Evolutionary conservation across 2,888 invertebrate genomes (phyloP).

Genomic region (Drosophila histrio): DNA sequence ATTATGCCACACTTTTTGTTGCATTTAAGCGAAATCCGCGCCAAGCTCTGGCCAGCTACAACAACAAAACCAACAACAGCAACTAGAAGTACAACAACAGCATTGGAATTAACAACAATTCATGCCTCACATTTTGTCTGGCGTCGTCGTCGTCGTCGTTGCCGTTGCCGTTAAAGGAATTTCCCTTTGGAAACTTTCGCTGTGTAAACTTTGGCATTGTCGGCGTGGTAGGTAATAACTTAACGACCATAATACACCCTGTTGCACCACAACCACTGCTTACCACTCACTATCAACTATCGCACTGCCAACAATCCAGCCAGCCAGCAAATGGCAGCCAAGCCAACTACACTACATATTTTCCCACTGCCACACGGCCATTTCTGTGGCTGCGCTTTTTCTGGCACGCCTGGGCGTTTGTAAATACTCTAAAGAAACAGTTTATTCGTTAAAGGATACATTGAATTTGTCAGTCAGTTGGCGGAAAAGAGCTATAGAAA

Average conservation of each 20-base stretch:
- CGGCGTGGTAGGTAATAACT: slow-evolving; percentile 70
- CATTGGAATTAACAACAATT: slow-evolving; percentile 72
- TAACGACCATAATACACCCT: slow-evolving; percentile 81
- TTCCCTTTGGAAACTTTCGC: slow-evolving; percentile 69
- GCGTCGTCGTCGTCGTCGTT: slow-evolving; percentile 35
- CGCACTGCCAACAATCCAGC: slow-evolving; percentile 5
- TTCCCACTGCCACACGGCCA: slow-evolving; percentile 14
- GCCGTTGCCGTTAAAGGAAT: slow-evolving; percentile 66
- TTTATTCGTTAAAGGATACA: not conserved
- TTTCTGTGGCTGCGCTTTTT: slow-evolving; percentile 53
- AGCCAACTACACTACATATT: slow-evolving; percentile 26
- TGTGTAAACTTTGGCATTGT: slow-evolving; percentile 77
- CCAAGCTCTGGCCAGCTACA: slow-evolving; percentile 43
- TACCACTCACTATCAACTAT: slow-evolving; percentile 28
- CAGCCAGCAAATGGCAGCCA: slow-evolving; percentile 38
- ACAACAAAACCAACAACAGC: slow-evolving; percentile 15
- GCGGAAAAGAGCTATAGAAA: no score
- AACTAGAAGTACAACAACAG: slow-evolving; percentile 15
- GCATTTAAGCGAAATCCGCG: slow-evolving; percentile 57
- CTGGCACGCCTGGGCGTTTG: slow-evolving; percentile 37
- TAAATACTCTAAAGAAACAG: slow-evolving; percentile 29
- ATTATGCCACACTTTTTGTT: slow-evolving; percentile 59
- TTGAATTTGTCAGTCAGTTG: not conserved
- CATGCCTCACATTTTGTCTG: slow-evolving; percentile 65
- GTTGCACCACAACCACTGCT: slow-evolving; percentile 66